A percentile compares a stretch with the other conserved stretches of the same genome.
These are phyloP conservation scores for Orthosia gracilis DNA, from an alignment of 2,888 invertebrate genomes.

Conservation along the genomic window DNA sequence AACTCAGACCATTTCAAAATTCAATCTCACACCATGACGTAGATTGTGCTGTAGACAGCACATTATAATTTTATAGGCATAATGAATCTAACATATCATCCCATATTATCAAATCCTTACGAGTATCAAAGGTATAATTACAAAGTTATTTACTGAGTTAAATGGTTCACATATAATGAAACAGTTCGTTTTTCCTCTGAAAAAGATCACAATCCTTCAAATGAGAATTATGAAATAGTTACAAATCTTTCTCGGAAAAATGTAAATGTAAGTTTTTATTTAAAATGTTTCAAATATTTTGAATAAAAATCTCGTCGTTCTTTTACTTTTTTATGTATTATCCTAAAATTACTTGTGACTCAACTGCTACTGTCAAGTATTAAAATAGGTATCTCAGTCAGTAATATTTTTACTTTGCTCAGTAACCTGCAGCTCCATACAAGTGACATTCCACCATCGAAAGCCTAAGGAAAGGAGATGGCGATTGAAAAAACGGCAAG, in stretches of 20 bases:
- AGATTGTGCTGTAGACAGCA: conserved; percentile 9
- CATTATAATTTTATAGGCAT: conserved; percentile 43
- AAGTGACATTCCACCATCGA: no score
- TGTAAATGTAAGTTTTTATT: not conserved
- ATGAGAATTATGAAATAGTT: conserved; percentile 21
- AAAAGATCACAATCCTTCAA: not conserved
- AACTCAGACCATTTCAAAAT: conserved; percentile 3
- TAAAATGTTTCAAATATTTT: conserved; percentile 8
- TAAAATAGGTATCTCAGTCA: no score
- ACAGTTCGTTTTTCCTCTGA: not conserved
- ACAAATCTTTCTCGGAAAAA: not conserved
- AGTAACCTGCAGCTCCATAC: not conserved
- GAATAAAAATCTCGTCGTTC: not conserved
- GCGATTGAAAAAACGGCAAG: no score
- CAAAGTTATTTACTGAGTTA: conserved; percentile 38
- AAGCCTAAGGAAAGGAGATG: no score
- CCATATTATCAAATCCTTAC: no score
- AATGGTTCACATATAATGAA: conserved; percentile 24
- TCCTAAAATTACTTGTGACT: not conserved
- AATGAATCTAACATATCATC: conserved; percentile 43
- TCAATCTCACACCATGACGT: conserved; percentile 8
- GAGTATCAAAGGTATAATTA: conserved; percentile 51
- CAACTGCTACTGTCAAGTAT: not conserved
- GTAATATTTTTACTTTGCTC: no score
- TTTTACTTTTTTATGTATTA: not conserved